These are phyloP conservation scores for Bombus balteatus DNA, from an alignment of 1,140 invertebrate species.

Conservation along the genomic window DNA sequence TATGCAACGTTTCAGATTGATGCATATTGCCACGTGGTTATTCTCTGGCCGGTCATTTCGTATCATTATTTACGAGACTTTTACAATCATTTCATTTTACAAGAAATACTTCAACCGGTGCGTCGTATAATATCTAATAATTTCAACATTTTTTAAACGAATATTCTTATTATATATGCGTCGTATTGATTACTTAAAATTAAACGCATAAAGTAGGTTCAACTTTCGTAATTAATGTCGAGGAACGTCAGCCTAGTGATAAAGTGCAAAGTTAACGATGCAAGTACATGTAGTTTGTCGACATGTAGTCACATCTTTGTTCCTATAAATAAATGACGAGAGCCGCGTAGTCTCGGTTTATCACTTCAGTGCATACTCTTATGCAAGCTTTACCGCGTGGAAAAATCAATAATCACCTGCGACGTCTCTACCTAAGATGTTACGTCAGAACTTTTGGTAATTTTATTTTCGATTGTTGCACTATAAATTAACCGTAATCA, in stretches of 20 bases:
- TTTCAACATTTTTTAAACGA: neutral
- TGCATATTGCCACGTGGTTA: neutral
- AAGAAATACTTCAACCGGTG: too few species aligned
- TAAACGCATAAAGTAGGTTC: neutral
- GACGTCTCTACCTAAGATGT: slow-evolving; percentile 31
- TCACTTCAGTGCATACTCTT: slow-evolving; percentile 52
- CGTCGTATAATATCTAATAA: neutral
- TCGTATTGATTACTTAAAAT: neutral
- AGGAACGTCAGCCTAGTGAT: neutral
- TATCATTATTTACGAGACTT: neutral
- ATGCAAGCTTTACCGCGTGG: slow-evolving; percentile 56
- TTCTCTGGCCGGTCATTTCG: neutral
- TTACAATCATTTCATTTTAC: too few species aligned
- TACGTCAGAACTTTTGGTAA: slow-evolving; percentile 1
- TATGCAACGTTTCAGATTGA: slow-evolving; percentile 10
- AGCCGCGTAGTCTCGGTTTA: neutral
- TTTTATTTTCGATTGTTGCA: neutral
- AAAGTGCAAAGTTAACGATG: slow-evolving; percentile 13
- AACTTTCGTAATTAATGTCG: neutral
- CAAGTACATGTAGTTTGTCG: neutral
- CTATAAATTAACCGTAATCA: neutral
- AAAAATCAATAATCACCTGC: slow-evolving; percentile 70
- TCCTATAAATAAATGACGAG: slow-evolving; percentile 43
- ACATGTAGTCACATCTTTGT: slow-evolving; percentile 12
- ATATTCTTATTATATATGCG: neutral